Evolutionary conservation across 2,797 vertebrate genomes (phyloP).

Genomic region (Oryzias dopingdopingensis): DNA sequence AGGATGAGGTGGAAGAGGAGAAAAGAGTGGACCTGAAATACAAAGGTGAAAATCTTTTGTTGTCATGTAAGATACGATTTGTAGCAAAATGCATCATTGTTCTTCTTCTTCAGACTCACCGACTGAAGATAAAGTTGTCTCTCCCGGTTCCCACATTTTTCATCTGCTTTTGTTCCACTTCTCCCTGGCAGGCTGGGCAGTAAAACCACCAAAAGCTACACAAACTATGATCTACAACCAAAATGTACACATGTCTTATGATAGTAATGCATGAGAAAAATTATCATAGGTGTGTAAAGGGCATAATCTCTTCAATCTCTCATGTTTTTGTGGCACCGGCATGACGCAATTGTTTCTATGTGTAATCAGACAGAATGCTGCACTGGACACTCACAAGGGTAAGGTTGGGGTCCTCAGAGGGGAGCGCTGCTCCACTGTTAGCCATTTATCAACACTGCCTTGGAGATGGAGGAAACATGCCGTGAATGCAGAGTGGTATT

Average conservation of each 20-base stretch:
- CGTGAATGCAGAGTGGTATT: conserved; percentile 71
- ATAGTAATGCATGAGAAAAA: conserved; percentile 22
- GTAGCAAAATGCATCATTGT: conserved; percentile 61
- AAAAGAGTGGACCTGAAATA: conserved; percentile 37
- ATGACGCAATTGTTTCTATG: conserved; percentile 37
- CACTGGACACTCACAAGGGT: conserved; percentile 73
- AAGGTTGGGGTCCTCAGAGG: conserved; percentile 68
- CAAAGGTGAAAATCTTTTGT: conserved; percentile 38
- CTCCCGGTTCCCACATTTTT: conserved; percentile 43
- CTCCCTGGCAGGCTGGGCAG: conserved; percentile 36
- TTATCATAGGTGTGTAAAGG: conserved; percentile 12
- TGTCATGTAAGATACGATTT: conserved; percentile 46
- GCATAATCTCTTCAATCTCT: conserved; percentile 22
- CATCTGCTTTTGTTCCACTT: conserved; percentile 33
- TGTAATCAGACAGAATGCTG: conserved; percentile 69
- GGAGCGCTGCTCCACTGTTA: conserved; percentile 63
- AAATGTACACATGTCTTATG: conserved; percentile 3
- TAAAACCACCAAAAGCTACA: conserved; percentile 14
- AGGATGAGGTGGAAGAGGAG: conserved; percentile 14
- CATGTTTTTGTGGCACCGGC: conserved; percentile 23
- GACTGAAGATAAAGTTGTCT: conserved; percentile 46
- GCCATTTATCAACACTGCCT: conserved; percentile 72
- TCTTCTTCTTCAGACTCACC: conserved; percentile 52
- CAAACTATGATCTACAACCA: conserved; percentile 16
- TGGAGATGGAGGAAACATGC: conserved; percentile 58